Percentiles rank a stretch among this genome's conserved stretches.
Conservation (phyloP, 2,797 vertebrate genomes). For the Myotis planiceps region DNA sequence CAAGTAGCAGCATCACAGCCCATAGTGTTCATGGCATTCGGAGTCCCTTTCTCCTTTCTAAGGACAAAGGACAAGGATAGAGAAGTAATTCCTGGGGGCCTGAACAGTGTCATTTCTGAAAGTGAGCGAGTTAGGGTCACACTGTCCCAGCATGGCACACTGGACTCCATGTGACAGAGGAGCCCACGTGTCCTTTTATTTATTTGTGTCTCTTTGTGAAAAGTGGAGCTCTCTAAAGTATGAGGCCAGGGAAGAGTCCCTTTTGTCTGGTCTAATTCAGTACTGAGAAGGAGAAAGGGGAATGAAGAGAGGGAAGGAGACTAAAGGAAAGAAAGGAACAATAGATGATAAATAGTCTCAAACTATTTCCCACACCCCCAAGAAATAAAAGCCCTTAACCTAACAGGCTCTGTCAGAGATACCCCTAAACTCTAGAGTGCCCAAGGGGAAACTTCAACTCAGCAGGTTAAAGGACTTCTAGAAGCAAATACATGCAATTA, state of each 20-base stretch:
- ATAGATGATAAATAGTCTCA: neutral
- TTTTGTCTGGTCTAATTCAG: neutral
- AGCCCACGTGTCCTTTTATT: neutral
- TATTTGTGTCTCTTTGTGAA: neutral
- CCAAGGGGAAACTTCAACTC: neutral
- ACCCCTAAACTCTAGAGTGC: neutral
- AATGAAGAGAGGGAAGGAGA: neutral
- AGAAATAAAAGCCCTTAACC: conserved; percentile 15
- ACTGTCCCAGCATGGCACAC: neutral
- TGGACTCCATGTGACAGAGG: neutral
- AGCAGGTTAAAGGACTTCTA: neutral
- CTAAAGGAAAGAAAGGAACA: neutral
- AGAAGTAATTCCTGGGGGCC: neutral
- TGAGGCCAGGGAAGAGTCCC: neutral
- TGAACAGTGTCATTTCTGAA: neutral
- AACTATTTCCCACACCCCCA: neutral
- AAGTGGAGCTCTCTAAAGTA: neutral
- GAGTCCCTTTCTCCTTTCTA: neutral
- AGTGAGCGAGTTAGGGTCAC: neutral
- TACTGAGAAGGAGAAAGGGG: neutral
- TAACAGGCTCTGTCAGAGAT: neutral
- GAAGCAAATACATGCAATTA: neutral
- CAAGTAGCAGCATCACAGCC: neutral
- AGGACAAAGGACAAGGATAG: neutral
- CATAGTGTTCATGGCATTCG: neutral